These are phyloP conservation scores for Crossocerus cetratus DNA, from an alignment of 2,888 invertebrate genomes.

Conservation along the genomic window DNA sequence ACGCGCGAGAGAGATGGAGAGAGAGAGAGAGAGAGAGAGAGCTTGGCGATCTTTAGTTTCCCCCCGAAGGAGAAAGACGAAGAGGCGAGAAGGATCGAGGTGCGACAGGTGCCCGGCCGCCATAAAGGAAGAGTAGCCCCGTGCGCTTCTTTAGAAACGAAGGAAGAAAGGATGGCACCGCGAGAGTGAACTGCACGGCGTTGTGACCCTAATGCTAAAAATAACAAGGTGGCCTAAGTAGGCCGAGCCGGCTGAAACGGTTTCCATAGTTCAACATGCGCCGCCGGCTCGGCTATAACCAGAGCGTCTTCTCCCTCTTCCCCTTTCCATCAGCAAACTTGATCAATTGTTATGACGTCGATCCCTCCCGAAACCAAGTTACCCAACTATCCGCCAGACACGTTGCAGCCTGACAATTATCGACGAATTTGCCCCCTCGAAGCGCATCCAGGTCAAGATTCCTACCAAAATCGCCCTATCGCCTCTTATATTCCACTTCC, in stretches of 20 bases:
- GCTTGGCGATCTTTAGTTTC: background rate
- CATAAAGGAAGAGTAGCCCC: background rate
- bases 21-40: too few species aligned
- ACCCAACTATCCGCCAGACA: background rate
- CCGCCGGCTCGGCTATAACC: conserved; percentile 47
- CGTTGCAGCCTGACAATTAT: conserved; percentile 17
- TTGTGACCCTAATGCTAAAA: conserved; percentile 73
- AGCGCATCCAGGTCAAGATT: too few species aligned
- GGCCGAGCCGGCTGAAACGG: conserved; percentile 67
- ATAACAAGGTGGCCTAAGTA: conserved; percentile 67
- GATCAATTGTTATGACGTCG: conserved; percentile 47
- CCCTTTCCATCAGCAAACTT: conserved; percentile 30
- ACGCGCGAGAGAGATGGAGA: too few species aligned
- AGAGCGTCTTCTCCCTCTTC: conserved; percentile 12
- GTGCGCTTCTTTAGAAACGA: conserved; percentile 30
- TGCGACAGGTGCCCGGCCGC: background rate
- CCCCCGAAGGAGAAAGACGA: background rate
- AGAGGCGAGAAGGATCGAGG: conserved; percentile 3
- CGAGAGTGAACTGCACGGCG: conserved; percentile 52
- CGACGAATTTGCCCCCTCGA: background rate
- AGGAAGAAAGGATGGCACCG: conserved; percentile 51
- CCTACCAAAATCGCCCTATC: too few species aligned
- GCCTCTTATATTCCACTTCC: too few species aligned
- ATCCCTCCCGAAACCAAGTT: conserved; percentile 23
- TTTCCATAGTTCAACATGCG: conserved; percentile 69